Conservation (phyloP, 2,113 vertebrate genomes). For the Pongo abelii region DNA sequence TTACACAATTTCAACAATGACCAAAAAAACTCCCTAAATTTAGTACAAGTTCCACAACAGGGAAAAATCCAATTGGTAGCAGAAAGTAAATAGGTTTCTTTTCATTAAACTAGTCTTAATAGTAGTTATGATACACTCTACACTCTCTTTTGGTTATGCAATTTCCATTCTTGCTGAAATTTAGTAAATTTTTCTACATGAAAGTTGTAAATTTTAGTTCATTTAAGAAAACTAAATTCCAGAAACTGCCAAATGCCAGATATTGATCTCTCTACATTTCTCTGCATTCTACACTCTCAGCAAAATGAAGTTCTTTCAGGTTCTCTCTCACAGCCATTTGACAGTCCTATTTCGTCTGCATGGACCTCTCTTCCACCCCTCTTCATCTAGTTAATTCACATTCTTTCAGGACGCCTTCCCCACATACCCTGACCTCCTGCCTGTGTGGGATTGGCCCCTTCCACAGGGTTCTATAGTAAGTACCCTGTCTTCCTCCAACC, state of each 20-base stretch:
- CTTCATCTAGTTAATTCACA: not conserved
- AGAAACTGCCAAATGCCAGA: not conserved
- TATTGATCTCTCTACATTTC: not conserved
- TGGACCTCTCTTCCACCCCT: not conserved
- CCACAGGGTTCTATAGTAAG: not conserved
- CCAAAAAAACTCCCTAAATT: not conserved
- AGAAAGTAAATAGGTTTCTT: conserved; percentile 2
- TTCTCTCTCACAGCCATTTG: not conserved
- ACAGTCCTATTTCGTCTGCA: not conserved
- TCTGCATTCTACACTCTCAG: not conserved
- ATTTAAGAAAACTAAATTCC: conserved; percentile 19
- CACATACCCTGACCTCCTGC: not conserved
- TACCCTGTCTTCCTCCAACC: not conserved
- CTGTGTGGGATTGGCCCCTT: not conserved
- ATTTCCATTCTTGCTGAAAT: conserved; percentile 20
- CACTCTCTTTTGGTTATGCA: conserved; percentile 12
- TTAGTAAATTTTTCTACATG: not conserved
- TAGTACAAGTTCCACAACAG: not conserved
- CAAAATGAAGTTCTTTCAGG: not conserved
- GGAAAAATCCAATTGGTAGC: not conserved
- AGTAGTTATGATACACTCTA: not conserved
- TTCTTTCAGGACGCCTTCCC: not conserved
- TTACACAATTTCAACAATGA: conserved; percentile 2
- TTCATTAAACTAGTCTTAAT: conserved; percentile 21
- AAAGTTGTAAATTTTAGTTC: conserved; percentile 26